phyloP scores from a whole-genome alignment of 2,888 invertebrate species.

The Gibbula magus region DNA sequence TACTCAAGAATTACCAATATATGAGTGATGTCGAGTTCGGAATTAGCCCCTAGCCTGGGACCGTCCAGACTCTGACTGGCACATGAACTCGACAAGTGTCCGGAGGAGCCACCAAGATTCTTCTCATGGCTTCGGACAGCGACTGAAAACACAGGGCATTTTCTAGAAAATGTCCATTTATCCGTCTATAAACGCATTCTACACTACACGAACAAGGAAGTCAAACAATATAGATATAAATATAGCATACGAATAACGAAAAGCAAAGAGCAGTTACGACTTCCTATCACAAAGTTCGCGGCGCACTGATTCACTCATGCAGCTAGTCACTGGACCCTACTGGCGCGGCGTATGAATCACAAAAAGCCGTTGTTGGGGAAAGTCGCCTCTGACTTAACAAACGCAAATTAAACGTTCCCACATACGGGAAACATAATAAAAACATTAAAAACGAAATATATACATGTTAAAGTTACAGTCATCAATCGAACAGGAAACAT shows the following conservation, averaged over 20 bases:
- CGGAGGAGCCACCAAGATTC: not conserved
- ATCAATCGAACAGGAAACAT: not conserved
- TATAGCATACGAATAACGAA: too few species aligned
- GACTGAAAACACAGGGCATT: constrained; percentile 10
- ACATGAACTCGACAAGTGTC: constrained; percentile 5
- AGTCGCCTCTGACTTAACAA: not conserved
- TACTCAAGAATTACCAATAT: not conserved
- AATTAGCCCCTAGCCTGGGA: not conserved
- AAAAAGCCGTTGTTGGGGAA: not conserved
- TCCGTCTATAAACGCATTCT: not conserved
- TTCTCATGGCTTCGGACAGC: constrained; percentile 11
- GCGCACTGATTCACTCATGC: constrained; percentile 13
- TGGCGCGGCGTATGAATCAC: constrained; percentile 11
- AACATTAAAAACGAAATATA: too few species aligned
- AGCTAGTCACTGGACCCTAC: not conserved
- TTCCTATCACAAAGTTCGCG: not conserved
- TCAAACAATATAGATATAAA: not conserved
- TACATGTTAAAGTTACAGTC: not conserved
- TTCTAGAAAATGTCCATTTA: constrained; percentile 1
- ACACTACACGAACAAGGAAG: constrained; percentile 1
- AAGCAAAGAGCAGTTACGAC: not conserved
- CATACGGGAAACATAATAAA: too few species aligned
- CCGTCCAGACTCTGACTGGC: not conserved
- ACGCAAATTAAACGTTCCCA: not conserved
- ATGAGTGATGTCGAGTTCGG: not conserved